Percentiles rank a stretch among this genome's conserved stretches.
Conservation (phyloP, 2,797 vertebrate species). For the Denticeps clupeoides region DNA sequence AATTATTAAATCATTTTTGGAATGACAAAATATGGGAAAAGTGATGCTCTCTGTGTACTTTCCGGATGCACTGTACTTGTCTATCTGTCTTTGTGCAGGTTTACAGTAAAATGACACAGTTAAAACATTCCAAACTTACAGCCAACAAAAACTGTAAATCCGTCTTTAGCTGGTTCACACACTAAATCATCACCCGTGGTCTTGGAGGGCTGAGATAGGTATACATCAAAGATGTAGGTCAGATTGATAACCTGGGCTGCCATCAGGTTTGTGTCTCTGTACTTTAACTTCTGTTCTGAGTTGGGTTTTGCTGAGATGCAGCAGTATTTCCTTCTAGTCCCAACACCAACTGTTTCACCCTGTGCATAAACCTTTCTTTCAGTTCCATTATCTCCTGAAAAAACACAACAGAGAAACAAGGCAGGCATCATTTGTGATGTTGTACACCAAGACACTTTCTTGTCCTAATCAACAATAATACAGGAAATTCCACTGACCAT, state of each 20-base stretch:
- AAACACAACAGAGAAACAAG: too few species aligned
- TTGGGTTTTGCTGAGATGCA: conserved; percentile 31
- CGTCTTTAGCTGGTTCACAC: conserved; percentile 26
- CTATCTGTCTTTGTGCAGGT: too few species aligned
- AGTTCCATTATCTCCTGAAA: neutral
- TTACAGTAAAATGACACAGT: too few species aligned
- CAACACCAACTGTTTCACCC: conserved; percentile 12
- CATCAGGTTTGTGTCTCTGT: fast-evolving
- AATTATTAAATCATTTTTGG: too few species aligned
- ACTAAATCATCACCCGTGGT: neutral
- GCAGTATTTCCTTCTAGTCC: conserved; percentile 43
- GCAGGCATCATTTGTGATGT: too few species aligned
- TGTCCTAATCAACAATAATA: too few species aligned
- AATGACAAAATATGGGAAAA: too few species aligned
- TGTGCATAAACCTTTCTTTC: conserved; percentile 24
- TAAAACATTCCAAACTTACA: too few species aligned
- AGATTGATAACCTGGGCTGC: conserved; percentile 21
- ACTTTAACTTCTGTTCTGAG: fast-evolving
- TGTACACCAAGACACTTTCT: too few species aligned
- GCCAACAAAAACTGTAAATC: conserved; percentile 14
- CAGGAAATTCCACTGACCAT: conserved; percentile 24
- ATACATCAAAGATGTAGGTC: conserved; percentile 16
- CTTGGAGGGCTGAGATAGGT: neutral
- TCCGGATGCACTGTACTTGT: too few species aligned
- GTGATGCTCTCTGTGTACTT: too few species aligned